These are phyloP conservation scores for Phragmatobia fuliginosa DNA, from an alignment of 2,888 invertebrate species.

Conservation along the genomic window DNA sequence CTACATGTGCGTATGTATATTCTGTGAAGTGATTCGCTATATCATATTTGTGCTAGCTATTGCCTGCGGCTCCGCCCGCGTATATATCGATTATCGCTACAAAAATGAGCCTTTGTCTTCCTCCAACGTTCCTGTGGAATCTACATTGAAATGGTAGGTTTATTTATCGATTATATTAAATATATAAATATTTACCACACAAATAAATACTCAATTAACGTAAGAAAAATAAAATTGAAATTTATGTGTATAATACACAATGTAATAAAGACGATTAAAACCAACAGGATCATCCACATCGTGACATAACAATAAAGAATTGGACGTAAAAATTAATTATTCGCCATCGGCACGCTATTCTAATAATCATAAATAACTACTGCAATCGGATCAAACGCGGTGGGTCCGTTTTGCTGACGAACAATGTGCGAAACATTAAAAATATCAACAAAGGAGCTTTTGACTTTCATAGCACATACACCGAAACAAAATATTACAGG, in stretches of 20 bases:
- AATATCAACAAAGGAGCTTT: conserved; percentile 86
- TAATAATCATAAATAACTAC: conserved; percentile 84
- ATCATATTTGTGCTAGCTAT: background rate
- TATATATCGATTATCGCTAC: no score
- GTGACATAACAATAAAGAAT: conserved; percentile 75
- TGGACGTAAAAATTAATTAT: conserved; percentile 84
- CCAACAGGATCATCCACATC: conserved; percentile 68
- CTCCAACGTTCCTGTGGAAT: no score
- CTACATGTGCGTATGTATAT: no score
- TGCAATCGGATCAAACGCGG: conserved; percentile 84
- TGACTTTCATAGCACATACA: conserved; percentile 84
- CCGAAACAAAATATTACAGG: conserved; percentile 54
- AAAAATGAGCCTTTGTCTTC: no score
- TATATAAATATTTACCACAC: no score
- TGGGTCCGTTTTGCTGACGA: conserved; percentile 72
- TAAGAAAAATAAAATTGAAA: background rate
- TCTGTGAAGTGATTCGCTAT: background rate
- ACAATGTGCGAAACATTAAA: conserved; percentile 87
- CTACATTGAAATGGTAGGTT: no score
- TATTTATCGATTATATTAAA: no score
- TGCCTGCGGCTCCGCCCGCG: no score
- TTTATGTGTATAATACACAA: conserved; percentile 17
- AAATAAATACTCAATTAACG: no score
- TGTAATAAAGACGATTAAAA: conserved; percentile 41
- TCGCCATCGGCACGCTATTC: conserved; percentile 81